Conservation (phyloP, 1,140 invertebrate genomes). For the Zaprionus vittiger region DNA sequence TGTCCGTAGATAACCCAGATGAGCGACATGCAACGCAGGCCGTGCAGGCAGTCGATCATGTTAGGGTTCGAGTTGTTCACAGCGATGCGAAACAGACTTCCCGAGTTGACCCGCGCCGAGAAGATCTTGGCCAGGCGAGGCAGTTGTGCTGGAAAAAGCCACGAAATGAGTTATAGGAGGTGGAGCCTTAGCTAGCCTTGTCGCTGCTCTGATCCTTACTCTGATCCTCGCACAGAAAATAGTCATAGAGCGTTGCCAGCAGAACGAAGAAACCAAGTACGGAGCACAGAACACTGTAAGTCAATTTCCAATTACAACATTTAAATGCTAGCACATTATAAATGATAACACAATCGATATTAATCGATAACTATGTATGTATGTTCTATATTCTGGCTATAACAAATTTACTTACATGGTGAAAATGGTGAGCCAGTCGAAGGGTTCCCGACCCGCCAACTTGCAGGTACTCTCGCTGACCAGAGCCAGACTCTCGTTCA, state of each 20-base stretch:
- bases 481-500: not conserved
- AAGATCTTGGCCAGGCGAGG: conserved; percentile 42
- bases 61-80: conserved; percentile 50
- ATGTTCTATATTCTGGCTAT: too few relatives aligned
- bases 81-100: conserved; percentile 43
- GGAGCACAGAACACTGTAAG: conserved; percentile 49
- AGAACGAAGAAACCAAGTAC: conserved; percentile 28
- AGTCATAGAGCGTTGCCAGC: conserved; percentile 55
- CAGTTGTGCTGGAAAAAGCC: conserved; percentile 37
- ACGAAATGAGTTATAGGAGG: not conserved
- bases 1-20: conserved; percentile 89
- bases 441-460: conserved; percentile 25
- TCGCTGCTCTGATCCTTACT: conserved; percentile 26
- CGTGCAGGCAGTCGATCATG: conserved; percentile 85
- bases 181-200: not conserved
- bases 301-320: not conserved
- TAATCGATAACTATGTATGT: not conserved
- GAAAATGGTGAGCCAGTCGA: conserved; percentile 50
- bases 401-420: conserved; percentile 56
- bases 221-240: conserved; percentile 33
- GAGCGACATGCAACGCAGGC: conserved; percentile 87
- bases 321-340: too few relatives aligned
- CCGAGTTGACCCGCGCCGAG: conserved; percentile 50
- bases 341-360: not conserved
- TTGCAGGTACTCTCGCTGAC: conserved; percentile 30